Conservation (phyloP, 1,140 invertebrate genomes). For the Antheraea mylitta region DNA sequence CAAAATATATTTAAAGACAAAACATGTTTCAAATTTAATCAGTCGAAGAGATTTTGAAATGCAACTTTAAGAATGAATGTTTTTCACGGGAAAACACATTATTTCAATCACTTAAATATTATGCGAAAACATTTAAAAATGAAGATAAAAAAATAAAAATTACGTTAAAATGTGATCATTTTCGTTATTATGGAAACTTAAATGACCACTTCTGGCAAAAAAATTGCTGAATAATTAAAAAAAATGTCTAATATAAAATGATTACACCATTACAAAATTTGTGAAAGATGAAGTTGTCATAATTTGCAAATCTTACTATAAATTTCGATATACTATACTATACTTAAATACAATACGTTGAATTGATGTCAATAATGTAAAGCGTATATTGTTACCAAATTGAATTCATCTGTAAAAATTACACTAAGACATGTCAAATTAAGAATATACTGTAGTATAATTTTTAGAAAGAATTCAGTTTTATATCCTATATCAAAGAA, state of each 20-base stretch:
- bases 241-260: conserved; percentile 46
- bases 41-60: conserved; percentile 74
- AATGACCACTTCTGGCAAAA: conserved; percentile 51
- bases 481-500: conserved; percentile 5
- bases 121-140: conserved; percentile 54
- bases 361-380: conserved; percentile 56
- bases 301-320: conserved; percentile 64
- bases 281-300: conserved; percentile 64
- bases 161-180: conserved; percentile 21
- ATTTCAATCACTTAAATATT: conserved; percentile 57
- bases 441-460: background rate
- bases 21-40: conserved; percentile 73
- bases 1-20: conserved; percentile 77
- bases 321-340: conserved; percentile 72
- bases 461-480: conserved; percentile 2
- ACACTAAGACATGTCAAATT: conserved; percentile 13
- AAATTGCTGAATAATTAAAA: conserved; percentile 40
- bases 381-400: conserved; percentile 47
- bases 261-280: conserved; percentile 42
- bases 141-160: conserved; percentile 18
- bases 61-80: conserved; percentile 75
- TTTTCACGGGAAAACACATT: conserved; percentile 56
- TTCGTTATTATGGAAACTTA: conserved; percentile 56
- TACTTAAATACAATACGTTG: conserved; percentile 73
- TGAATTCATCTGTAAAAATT: conserved; percentile 44